Percentiles rank a stretch among this genome's conserved stretches.
phyloP scores from a whole-genome alignment of 2,888 invertebrate species.

The Acanthococcus lagerstroemiae region DNA sequence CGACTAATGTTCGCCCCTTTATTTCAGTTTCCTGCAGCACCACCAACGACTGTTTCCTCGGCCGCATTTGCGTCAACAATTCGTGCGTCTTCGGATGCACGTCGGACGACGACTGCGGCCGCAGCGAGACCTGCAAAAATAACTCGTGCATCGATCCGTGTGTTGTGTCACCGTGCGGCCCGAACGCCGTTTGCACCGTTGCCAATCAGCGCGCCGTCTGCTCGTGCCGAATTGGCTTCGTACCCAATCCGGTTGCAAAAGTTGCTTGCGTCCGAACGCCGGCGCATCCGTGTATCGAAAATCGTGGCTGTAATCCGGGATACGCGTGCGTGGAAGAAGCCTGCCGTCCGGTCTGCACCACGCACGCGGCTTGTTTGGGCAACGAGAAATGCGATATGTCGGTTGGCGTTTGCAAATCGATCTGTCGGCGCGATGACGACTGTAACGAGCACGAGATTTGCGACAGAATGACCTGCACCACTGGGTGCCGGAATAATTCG shows the following conservation, averaged over 20 bases:
- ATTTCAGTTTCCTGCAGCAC: slow-evolving; percentile 72
- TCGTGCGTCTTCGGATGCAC: slow-evolving; percentile 80
- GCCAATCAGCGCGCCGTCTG: slow-evolving; percentile 72
- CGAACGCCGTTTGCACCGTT: slow-evolving; percentile 70
- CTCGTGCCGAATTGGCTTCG: slow-evolving; percentile 64
- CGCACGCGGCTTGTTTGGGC: slow-evolving; percentile 63
- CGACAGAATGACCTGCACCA: slow-evolving; percentile 63
- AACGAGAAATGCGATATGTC: slow-evolving; percentile 65
- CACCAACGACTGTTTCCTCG: slow-evolving; percentile 85
- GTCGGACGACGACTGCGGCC: slow-evolving; percentile 75
- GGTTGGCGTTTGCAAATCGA: slow-evolving; percentile 68
- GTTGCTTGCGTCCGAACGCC: slow-evolving; percentile 78
- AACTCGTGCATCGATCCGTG: slow-evolving; percentile 75
- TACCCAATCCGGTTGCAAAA: slow-evolving; percentile 71
- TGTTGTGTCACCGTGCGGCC: slow-evolving; percentile 66
- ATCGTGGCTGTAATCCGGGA: slow-evolving; percentile 62
- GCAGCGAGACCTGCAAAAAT: slow-evolving; percentile 67
- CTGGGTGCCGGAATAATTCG: slow-evolving; percentile 70
- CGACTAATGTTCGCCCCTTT: too few relatives aligned
- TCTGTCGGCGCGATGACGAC: slow-evolving; percentile 74
- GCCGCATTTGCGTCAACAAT: slow-evolving; percentile 76
- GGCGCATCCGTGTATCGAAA: slow-evolving; percentile 60
- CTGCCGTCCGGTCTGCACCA: slow-evolving; percentile 69
- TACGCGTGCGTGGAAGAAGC: slow-evolving; percentile 61
- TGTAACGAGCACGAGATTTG: slow-evolving; percentile 81